These are phyloP conservation scores for Lepisosteus oculatus DNA, from an alignment of 2,113 vertebrate genomes.

Conservation along the genomic window DNA sequence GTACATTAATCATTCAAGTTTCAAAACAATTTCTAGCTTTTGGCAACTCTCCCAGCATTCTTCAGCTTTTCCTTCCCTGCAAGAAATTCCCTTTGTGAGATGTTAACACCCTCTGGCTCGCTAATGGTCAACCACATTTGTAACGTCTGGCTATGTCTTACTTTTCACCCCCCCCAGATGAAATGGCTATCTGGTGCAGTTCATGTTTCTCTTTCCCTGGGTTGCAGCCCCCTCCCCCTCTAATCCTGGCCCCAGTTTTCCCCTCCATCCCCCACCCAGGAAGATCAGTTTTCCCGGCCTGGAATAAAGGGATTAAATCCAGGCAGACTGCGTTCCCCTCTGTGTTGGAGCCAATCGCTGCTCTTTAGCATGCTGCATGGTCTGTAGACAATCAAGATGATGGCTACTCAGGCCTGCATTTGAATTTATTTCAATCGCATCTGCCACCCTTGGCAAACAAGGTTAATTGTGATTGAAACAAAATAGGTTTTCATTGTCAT, in stretches of 20 bases:
- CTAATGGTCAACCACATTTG: too few relatives aligned
- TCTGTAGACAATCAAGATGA: not conserved
- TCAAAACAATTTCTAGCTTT: not conserved
- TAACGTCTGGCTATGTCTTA: too few relatives aligned
- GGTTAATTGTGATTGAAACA: too few relatives aligned
- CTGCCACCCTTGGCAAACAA: too few relatives aligned
- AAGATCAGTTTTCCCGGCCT: conserved; percentile 54
- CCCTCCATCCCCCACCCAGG: conserved; percentile 15
- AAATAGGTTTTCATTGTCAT: too few relatives aligned
- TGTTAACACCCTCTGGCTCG: not conserved
- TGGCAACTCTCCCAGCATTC: not conserved
- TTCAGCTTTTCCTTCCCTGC: not conserved
- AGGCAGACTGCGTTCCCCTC: conserved; percentile 31
- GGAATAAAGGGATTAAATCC: conserved; percentile 61
- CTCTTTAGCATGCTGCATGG: not conserved
- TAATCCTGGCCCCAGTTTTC: not conserved
- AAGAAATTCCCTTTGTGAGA: not conserved
- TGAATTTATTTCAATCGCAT: too few relatives aligned
- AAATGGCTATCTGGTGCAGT: too few relatives aligned
- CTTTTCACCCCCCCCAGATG: not conserved
- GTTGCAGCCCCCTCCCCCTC: conserved; percentile 22
- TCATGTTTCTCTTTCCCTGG: conserved; percentile 3
- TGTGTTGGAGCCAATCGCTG: not conserved
- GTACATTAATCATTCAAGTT: not conserved
- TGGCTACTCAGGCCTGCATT: too few relatives aligned